Base-by-base conservation (phyloP, 2,797 vertebrate genomes). In the Fistularia tabacaria region DNA sequence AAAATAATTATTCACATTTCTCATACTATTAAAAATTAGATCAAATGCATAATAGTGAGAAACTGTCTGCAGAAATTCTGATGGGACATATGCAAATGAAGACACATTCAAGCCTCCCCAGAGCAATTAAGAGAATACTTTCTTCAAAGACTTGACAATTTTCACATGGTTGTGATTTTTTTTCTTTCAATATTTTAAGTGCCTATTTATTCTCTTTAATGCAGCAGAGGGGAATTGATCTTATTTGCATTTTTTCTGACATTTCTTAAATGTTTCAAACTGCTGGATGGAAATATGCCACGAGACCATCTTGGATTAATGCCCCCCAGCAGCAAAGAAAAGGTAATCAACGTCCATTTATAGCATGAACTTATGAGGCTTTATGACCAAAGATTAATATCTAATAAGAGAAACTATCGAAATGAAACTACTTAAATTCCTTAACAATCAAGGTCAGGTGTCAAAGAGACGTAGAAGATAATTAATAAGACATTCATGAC, bases 191-290 rank as follows among this genome's bases (percentile, higher is more conserved):
- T 40, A 53, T 61, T 73, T 56, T 61, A 77, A 66, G 1, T 10
- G 9, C 13, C 6, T 73, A 59, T 69, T 73, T 38, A 69, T 59
- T 66, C 54, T 57, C 25, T 58, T 72, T 57, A 58, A 62, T 15
- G 1, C 59, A 64, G 50, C 54, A n/a, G 6, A 57, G 12, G 14
- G 41, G 56, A 73, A 69, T 61, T 58, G 5, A 38, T 60, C 61
- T 70, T 40, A 73, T 69, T 62, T 41, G 38, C 48, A 57, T 69
- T 67, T 72, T 64, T 77, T 76, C 42, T 70, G 59, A 58, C 59
- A 75, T 68, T 73, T 70, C 48, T 11, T 62, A 69, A 57, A 55
- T 52, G 25, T 57, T 60, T 52, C 46, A 60, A 14, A 59, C 46
- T 39, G 57, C 25, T 57, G 47, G n/a, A 65, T 47, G 45, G 49